These are phyloP conservation scores for Rhabdomys pumilio DNA, from an alignment of 2,797 vertebrate genomes.

Conservation along the genomic window DNA sequence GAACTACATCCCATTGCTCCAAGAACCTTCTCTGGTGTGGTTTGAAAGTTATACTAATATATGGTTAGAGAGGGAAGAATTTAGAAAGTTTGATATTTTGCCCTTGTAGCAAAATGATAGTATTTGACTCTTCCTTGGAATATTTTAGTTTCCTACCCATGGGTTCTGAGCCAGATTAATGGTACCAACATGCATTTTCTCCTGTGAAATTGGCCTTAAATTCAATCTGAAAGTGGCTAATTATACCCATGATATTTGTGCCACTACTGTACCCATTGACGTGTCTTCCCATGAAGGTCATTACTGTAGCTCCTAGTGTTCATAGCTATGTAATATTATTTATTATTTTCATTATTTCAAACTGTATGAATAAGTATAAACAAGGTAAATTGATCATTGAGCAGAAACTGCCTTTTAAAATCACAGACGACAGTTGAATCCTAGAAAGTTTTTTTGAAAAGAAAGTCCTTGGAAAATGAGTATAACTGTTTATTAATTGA, in stretches of 20 bases:
- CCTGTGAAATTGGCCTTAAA: neutral
- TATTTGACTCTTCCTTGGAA: neutral
- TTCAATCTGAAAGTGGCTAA: neutral
- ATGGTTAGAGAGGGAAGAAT: neutral
- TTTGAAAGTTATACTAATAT: neutral
- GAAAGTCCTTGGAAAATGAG: conserved; percentile 69
- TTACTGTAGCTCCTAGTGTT: neutral
- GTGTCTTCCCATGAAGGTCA: too few relatives aligned
- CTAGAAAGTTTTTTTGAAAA: conserved; percentile 70
- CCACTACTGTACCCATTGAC: too few relatives aligned
- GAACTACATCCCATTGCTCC: neutral
- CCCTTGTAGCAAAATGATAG: neutral
- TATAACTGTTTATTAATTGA: conserved; percentile 67
- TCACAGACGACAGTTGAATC: conserved; percentile 68
- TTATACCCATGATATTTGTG: neutral
- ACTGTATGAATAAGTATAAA: conserved; percentile 46
- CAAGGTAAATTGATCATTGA: conserved; percentile 75
- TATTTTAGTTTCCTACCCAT: neutral
- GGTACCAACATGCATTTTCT: neutral
- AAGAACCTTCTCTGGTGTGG: neutral
- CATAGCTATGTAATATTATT: neutral
- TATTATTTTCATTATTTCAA: conserved; percentile 50
- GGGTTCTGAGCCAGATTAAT: neutral
- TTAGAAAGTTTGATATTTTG: neutral
- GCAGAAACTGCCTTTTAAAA: conserved; percentile 67